Conservation (phyloP, 2,113 vertebrate species). For the Okapia johnstoni region DNA sequence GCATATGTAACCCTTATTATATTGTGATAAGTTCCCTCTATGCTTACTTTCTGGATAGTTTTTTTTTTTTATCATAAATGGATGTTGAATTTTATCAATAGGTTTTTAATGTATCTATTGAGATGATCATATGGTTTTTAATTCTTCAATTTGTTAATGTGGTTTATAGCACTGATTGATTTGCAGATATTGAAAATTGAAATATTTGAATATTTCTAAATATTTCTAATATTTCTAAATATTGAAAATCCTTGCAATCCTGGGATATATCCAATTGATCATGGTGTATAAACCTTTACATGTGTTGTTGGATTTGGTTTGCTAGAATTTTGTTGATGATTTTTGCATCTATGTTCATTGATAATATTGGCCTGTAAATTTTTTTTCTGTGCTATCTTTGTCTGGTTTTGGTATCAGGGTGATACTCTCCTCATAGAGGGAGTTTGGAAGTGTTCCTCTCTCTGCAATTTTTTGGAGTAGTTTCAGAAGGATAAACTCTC, state of each 20-base stretch:
- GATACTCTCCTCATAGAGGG: neutral
- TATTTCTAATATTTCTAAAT: neutral
- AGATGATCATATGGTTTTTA: neutral
- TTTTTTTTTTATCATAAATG: neutral
- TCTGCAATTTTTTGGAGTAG: neutral
- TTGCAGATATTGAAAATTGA: neutral
- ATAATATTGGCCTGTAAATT: neutral
- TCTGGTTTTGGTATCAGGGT: neutral
- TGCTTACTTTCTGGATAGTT: neutral
- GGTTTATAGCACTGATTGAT: neutral
- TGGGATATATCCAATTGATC: neutral
- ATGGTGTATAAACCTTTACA: neutral
- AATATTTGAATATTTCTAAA: neutral
- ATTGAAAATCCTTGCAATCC: neutral
- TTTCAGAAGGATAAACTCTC: neutral
- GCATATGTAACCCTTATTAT: neutral
- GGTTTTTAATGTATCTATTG: neutral
- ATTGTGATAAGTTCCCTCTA: neutral
- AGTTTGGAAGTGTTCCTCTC: neutral
- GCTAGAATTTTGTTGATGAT: neutral
- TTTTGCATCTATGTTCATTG: neutral
- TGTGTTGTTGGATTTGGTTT: neutral
- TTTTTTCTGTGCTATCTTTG: neutral
- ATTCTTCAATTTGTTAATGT: neutral
- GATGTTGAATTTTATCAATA: neutral